Conservation (phyloP, 2,888 invertebrate species). For the Hydriomena furcata region DNA sequence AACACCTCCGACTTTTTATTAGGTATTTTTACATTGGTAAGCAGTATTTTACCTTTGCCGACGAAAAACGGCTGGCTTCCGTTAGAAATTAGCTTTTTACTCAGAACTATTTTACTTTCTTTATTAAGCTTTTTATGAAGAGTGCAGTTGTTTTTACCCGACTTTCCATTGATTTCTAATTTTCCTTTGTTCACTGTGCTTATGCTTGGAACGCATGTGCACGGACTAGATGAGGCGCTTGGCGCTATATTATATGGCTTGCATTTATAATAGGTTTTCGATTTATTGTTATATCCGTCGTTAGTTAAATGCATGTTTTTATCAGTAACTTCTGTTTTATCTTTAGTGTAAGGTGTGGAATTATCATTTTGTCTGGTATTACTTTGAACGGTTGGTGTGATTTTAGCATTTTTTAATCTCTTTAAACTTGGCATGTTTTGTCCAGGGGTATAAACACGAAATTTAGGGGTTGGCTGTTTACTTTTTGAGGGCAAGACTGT, state of each 20-base stretch:
- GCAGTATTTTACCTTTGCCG: slow-evolving; percentile 65
- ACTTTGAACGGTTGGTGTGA: neutral
- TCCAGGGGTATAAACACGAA: slow-evolving; percentile 18
- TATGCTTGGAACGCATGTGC: slow-evolving; percentile 28
- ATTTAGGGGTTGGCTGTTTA: slow-evolving; percentile 14
- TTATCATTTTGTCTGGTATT: neutral
- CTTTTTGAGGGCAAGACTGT: slow-evolving; percentile 1
- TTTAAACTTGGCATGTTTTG: neutral
- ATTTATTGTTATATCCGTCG: neutral
- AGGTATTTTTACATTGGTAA: slow-evolving; percentile 55
- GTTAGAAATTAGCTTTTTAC: slow-evolving; percentile 38
- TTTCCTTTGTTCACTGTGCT: slow-evolving; percentile 18
- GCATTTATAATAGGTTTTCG: neutral
- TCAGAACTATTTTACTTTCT: slow-evolving; percentile 43
- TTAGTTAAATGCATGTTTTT: neutral
- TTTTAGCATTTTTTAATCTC: neutral
- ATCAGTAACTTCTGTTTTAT: neutral
- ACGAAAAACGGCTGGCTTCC: slow-evolving; percentile 54
- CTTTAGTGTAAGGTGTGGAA: neutral
- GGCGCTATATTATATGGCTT: neutral
- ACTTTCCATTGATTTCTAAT: slow-evolving; percentile 41
- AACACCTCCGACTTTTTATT: neutral
- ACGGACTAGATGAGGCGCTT: neutral
- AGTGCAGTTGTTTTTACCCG: slow-evolving; percentile 21
- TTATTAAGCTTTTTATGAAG: slow-evolving; percentile 25